Percentiles rank a stretch among this genome's conserved stretches.
Evolutionary conservation across 1,140 invertebrate species (phyloP).

Genomic region (Pseudoatta argentina): DNA sequence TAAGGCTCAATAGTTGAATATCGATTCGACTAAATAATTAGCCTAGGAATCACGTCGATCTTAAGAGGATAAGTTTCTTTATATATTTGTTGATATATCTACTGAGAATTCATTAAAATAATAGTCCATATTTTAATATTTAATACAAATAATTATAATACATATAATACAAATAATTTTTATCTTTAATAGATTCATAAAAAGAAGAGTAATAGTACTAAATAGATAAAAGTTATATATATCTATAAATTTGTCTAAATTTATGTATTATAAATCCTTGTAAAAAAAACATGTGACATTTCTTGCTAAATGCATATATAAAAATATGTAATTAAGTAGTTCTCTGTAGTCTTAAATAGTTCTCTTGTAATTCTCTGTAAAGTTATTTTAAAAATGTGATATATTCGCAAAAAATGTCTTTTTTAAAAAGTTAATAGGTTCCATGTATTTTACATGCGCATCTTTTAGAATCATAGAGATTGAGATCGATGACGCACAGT

Average conservation of each 20-base stretch:
- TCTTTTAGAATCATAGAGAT: not conserved
- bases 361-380: not conserved
- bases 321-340: not conserved
- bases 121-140: not conserved
- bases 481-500: not conserved
- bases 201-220: not conserved
- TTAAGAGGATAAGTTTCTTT: slow-evolving; percentile 16
- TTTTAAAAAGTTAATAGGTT: slow-evolving; percentile 28
- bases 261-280: not conserved
- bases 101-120: not conserved
- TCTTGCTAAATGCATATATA: not conserved
- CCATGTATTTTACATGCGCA: not conserved
- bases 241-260: not conserved
- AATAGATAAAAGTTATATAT: not conserved
- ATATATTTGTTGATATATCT: not conserved
- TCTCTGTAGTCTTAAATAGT: not conserved
- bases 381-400: not conserved
- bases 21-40: slow-evolving; percentile 49
- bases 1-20: slow-evolving; percentile 11
- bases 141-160: not conserved
- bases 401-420: not conserved
- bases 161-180: not conserved
- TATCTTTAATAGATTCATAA: not conserved
- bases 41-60: not conserved
- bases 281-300: not conserved